These are phyloP conservation scores for Diarsia mendica DNA, from an alignment of 2,888 invertebrate genomes.

Conservation along the genomic window DNA sequence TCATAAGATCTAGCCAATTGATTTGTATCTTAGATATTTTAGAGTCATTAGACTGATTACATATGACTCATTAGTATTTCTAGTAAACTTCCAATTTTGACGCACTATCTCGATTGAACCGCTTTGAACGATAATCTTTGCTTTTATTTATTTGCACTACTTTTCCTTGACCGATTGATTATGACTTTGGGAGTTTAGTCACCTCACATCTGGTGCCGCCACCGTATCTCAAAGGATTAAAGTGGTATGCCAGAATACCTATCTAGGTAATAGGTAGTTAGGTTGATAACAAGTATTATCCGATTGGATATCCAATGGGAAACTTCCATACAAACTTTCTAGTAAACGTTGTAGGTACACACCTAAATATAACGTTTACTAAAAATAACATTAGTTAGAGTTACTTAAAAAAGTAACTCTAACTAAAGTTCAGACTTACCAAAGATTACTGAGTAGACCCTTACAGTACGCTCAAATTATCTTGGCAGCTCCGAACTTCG, in stretches of 20 bases:
- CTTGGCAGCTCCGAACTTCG: too few species aligned
- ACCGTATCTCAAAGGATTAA: neutral
- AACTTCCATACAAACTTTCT: neutral
- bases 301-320: neutral
- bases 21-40: neutral
- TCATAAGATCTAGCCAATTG: neutral
- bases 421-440: too few species aligned
- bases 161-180: conserved; percentile 32
- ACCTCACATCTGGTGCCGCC: neutral
- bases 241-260: neutral
- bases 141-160: conserved; percentile 6
- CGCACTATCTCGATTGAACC: conserved; percentile 18
- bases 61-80: conserved; percentile 16
- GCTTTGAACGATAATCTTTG: conserved; percentile 31
- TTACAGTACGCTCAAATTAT: too few species aligned
- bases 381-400: too few species aligned
- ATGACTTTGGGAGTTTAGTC: conserved; percentile 24
- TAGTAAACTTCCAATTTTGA: neutral
- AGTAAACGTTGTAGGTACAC: too few species aligned
- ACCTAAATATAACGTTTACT: too few species aligned
- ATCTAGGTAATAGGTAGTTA: neutral
- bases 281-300: neutral
- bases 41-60: conserved; percentile 2
- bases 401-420: too few species aligned
- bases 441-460: too few species aligned